Base-by-base conservation (phyloP, 2,888 invertebrate genomes). In the Vandiemenella viatica region DNA sequence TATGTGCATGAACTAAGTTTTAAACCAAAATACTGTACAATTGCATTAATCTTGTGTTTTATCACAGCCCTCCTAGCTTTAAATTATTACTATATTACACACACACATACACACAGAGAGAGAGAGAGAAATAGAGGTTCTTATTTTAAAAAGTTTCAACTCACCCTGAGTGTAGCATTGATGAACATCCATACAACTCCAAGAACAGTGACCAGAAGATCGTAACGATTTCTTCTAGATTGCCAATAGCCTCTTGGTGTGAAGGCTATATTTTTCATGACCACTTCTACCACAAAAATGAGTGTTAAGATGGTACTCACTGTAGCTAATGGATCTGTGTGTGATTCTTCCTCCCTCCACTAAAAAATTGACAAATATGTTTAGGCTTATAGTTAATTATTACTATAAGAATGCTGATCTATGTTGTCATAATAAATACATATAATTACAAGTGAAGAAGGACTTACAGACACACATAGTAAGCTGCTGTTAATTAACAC, bases 181-280 rank as follows among this genome's bases (percentile, higher is more conserved):
- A 96, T 80, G 60, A 93, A 81, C 56, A 95, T 90, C 98, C 98
- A 99, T 53, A 91, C 81, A 51, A 96, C 90, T 15, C 97, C 98
- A 46, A 92, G 80, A 49, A 95, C 83, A 7, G 97, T 97, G 53
- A 99, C 97, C 54, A 98, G 80, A 55, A 97, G 76, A 70, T 99
- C 98, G 67, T 97, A 95, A 61, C 97, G 76, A 71, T 98, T 99
- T 58, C 98, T 77, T 59, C 96, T 76, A 53, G 93, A 93, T 68
- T 98, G 97, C 87, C 97, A 92, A 71, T 98, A 99, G 46, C 98
- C 98, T 58, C 90, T 79, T 23, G 93, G 89, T 3, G 96, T 96
- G 68, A 98, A 93, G 1, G 98, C 98, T 55, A 97, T 90, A 63
- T 91, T 90, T 73, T 99, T 99, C 80, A 99, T 87, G 13, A 96